These are phyloP conservation scores for Eubucco bourcierii DNA, from an alignment of 2,113 vertebrate species.

Conservation along the genomic window DNA sequence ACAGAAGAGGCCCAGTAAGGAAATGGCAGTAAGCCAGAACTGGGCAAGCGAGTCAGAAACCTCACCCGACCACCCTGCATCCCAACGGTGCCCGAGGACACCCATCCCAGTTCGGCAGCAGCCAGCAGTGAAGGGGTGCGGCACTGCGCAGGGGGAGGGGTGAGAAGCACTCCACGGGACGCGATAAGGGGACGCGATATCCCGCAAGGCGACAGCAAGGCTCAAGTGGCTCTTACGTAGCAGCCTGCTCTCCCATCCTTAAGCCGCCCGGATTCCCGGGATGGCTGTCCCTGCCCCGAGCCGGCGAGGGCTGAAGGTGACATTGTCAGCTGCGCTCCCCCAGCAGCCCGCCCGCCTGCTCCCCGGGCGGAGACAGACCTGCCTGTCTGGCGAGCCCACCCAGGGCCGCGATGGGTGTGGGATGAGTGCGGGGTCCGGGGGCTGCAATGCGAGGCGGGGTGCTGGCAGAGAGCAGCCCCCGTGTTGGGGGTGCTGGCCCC, in stretches of 20 bases:
- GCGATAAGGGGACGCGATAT: slow-evolving; percentile 59
- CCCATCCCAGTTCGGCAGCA: neutral
- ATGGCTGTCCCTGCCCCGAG: slow-evolving; percentile 37
- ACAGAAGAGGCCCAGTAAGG: neutral
- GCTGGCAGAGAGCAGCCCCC: neutral
- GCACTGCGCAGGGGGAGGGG: neutral
- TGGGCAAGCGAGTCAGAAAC: fast-evolving
- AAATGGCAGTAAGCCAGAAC: neutral
- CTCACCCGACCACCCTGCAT: neutral
- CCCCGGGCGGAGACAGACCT: neutral
- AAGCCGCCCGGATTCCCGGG: slow-evolving; percentile 62
- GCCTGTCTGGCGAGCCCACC: neutral
- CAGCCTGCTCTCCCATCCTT: slow-evolving; percentile 52
- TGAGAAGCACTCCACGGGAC: neutral
- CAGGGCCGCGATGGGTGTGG: neutral
- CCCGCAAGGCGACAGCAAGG: slow-evolving; percentile 54
- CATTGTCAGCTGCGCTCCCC: slow-evolving; percentile 29
- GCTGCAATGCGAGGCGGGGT: neutral
- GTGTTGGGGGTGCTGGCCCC: neutral
- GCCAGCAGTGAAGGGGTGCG: slow-evolving; percentile 37
- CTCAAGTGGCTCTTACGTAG: slow-evolving; percentile 71
- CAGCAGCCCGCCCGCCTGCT: neutral
- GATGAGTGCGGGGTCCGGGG: neutral
- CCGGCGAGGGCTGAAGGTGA: slow-evolving; percentile 57
- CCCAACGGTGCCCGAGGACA: neutral